Percentiles rank a stretch among this genome's conserved stretches.
phyloP scores from a whole-genome alignment of 2,797 vertebrate genomes.

The Hirundo rustica region DNA sequence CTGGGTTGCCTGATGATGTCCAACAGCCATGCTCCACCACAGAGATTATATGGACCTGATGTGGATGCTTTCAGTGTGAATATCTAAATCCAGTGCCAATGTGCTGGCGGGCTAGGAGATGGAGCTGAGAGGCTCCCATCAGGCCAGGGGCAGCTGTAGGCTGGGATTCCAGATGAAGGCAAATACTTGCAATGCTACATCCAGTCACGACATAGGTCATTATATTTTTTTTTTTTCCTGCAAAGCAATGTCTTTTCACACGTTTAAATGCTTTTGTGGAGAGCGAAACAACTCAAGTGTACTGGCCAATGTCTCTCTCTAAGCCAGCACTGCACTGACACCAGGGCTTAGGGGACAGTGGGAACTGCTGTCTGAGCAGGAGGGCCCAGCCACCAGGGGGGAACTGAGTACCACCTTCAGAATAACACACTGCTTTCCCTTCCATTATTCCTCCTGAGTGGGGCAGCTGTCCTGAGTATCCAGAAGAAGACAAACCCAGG shows the following conservation, averaged over 20 bases:
- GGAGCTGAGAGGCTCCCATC: background rate
- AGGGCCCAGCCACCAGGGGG: background rate
- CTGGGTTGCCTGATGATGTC: background rate
- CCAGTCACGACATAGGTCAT: background rate
- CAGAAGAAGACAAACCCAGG: background rate
- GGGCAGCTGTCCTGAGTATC: background rate
- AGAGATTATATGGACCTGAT: background rate
- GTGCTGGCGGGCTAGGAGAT: rapidly evolving
- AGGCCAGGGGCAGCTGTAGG: background rate
- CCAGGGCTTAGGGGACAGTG: background rate
- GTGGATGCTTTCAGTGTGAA: background rate
- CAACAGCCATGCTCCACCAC: background rate
- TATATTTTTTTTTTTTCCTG: background rate
- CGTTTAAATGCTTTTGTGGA: background rate
- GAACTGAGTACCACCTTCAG: background rate
- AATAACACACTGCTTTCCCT: background rate
- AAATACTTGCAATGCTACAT: background rate
- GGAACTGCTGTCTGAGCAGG: background rate
- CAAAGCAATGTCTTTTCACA: background rate
- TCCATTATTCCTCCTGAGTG: background rate
- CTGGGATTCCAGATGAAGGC: background rate
- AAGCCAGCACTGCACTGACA: background rate
- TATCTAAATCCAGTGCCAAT: background rate
- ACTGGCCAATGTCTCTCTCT: background rate
- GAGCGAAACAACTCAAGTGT: background rate